phyloP scores from a whole-genome alignment of 2,888 invertebrate species.

The Hyppa rectilinea region DNA sequence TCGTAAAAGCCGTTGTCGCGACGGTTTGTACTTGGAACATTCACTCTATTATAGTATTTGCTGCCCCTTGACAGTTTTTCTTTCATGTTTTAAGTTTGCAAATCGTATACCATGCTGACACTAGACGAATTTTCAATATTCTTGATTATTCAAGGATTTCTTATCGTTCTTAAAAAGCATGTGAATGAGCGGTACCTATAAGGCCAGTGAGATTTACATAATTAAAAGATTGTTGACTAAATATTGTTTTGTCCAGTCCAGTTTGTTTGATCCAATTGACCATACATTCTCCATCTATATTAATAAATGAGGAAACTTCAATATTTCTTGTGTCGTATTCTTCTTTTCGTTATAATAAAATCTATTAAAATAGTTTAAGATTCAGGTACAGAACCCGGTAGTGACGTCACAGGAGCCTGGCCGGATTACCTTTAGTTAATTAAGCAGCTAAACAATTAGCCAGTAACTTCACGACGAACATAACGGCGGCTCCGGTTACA shows the following conservation, averaged over 20 bases:
- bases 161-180: neutral
- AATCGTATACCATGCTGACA: neutral
- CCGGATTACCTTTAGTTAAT: conserved; percentile 60
- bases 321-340: neutral
- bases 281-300: neutral
- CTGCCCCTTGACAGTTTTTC: neutral
- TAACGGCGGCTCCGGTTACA: conserved; percentile 54
- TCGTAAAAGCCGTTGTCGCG: neutral
- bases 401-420: conserved; percentile 36
- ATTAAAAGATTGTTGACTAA: neutral
- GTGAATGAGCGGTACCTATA: neutral
- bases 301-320: too few relatives aligned
- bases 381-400: neutral
- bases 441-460: conserved; percentile 62
- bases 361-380: neutral
- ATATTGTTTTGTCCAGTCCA: too few relatives aligned
- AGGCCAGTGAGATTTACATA: conserved; percentile 9
- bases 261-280: neutral
- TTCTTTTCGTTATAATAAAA: neutral
- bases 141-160: neutral
- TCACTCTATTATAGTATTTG: too few relatives aligned
- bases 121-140: neutral
- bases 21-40: neutral
- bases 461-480: conserved; percentile 32
- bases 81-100: neutral